Percentiles rank a stretch among this genome's conserved stretches.
Evolutionary conservation across 2,888 invertebrate species (phyloP).

Genomic region (Drosophila lutescens): DNA sequence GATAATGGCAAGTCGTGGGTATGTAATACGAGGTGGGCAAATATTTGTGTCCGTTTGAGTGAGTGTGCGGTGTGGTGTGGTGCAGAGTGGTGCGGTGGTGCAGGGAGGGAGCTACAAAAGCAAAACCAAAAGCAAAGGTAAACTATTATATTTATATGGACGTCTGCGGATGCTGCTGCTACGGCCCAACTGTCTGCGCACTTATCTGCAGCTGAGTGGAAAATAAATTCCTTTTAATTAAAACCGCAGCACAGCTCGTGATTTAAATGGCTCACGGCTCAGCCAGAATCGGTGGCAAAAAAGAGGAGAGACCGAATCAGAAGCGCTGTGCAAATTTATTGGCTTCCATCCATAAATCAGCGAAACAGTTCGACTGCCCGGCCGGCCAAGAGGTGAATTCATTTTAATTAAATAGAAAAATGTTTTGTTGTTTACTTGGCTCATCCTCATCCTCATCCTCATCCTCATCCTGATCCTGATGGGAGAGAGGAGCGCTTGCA

Average conservation of each 20-base stretch:
- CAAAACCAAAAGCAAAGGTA: conserved; percentile 32
- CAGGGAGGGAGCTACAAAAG: conserved; percentile 13
- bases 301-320: conserved; percentile 33
- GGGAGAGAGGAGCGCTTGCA: conserved; percentile 24
- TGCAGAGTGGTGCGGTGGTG: neutral
- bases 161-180: conserved; percentile 31
- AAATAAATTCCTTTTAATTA: conserved; percentile 80
- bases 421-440: conserved; percentile 70
- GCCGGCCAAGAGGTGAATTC: conserved; percentile 69
- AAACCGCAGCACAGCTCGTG: conserved; percentile 75
- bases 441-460: neutral
- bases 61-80: conserved; percentile 37
- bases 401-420: conserved; percentile 80
- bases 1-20: conserved; percentile 50
- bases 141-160: conserved; percentile 49
- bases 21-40: conserved; percentile 47
- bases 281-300: conserved; percentile 13
- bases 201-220: conserved; percentile 77
- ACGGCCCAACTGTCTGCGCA: conserved; percentile 55
- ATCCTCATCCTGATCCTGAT: conserved; percentile 1
- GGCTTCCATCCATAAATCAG: conserved; percentile 73
- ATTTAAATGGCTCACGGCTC: conserved; percentile 69
- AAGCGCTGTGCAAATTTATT: conserved; percentile 66
- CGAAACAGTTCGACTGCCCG: conserved; percentile 26
- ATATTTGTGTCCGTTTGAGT: conserved; percentile 38